phyloP scores from a whole-genome alignment of 2,888 invertebrate species.

The Diachrysia chrysitis region DNA sequence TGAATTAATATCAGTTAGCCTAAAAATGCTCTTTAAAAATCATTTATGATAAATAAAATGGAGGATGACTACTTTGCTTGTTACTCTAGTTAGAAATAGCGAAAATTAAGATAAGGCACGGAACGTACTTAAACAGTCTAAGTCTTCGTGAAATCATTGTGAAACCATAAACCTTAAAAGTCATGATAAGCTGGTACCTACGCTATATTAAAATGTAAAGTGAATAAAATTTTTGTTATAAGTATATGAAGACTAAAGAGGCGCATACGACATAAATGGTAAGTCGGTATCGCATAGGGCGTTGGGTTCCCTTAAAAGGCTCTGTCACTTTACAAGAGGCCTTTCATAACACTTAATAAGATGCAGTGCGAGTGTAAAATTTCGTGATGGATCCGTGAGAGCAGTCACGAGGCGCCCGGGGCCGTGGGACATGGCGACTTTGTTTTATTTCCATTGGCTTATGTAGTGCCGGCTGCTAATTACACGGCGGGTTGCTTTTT shows the following conservation, averaged over 20 bases:
- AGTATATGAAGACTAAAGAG: constrained; percentile 49
- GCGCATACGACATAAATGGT: constrained; percentile 51
- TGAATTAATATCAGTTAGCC: neutral
- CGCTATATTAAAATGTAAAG: constrained; percentile 7
- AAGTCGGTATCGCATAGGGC: constrained; percentile 65
- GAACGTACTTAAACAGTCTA: neutral
- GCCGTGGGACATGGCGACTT: constrained; percentile 78
- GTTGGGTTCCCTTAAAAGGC: constrained; percentile 77
- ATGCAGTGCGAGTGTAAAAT: constrained; percentile 82
- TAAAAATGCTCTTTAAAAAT: neutral
- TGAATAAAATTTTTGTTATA: constrained; percentile 35
- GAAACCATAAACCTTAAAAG: constrained; percentile 22
- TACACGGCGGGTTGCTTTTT: constrained; percentile 81
- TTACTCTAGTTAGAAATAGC: neutral
- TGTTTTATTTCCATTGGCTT: constrained; percentile 78
- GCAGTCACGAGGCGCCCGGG: constrained; percentile 83
- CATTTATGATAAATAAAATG: neutral
- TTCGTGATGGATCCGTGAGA: constrained; percentile 85
- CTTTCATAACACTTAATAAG: constrained; percentile 87
- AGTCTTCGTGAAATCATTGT: constrained; percentile 14
- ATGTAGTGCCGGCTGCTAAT: constrained; percentile 78
- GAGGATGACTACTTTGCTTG: neutral
- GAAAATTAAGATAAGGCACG: neutral
- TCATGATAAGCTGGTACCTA: constrained; percentile 1
- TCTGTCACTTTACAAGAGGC: constrained; percentile 78